Evolutionary conservation across 2,113 vertebrate species (phyloP).

Genomic region (Oxygymnocypris stewartii): DNA sequence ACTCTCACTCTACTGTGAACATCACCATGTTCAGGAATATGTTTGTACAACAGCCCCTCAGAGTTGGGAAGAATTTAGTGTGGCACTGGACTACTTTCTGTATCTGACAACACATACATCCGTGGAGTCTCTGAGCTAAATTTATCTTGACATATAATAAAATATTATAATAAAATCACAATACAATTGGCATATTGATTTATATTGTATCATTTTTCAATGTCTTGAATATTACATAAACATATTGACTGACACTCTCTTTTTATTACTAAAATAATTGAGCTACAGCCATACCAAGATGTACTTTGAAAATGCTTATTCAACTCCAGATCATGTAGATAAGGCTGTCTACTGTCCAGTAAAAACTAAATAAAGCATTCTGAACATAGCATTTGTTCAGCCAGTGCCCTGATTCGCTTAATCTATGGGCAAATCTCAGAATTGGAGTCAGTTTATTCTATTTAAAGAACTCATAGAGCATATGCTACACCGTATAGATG

Average conservation of each 20-base stretch:
- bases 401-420: not conserved
- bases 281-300: not conserved
- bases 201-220: not conserved
- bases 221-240: not conserved
- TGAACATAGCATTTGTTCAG: not conserved
- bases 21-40: slow-evolving; percentile 51
- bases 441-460: no score
- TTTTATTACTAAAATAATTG: not conserved
- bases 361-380: not conserved
- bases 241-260: not conserved
- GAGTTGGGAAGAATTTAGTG: not conserved
- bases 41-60: not conserved
- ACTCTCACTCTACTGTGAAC: slow-evolving; percentile 67
- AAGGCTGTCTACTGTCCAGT: not conserved
- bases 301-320: not conserved
- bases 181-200: not conserved
- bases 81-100: not conserved
- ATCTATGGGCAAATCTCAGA: no score
- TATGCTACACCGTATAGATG: no score
- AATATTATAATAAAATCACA: not conserved
- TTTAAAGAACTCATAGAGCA: no score
- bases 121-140: not conserved
- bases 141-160: not conserved
- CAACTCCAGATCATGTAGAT: not conserved
- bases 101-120: not conserved